Base-by-base conservation (phyloP, 2,113 vertebrate genomes). In the Cephalopholis sonnerati region DNA sequence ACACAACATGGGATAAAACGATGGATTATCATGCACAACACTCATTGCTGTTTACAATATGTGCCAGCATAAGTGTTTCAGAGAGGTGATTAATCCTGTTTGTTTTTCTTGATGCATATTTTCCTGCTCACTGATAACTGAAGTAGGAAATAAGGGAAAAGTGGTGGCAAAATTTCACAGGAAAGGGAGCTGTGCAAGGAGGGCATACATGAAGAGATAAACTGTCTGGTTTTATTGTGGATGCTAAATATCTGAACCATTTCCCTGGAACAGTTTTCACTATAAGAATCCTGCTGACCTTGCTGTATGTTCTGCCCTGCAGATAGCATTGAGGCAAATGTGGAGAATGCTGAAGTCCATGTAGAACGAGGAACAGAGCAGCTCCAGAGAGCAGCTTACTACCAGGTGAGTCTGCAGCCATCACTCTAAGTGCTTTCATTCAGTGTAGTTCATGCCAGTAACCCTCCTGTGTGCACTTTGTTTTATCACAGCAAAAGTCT, bases 241-340 rank as follows among this genome's bases (percentile, higher is more conserved):
- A 36, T 36, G 32, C 32, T 36, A 36, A 36, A 36, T 7, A 7
- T 7, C 32, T 36, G 32, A 36, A 36, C 32, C 6, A 7, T 36
- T 36, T 36, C 32, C 32, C 32, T 36, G 32, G 20, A 51, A 25
- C 12, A 4, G 5, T 50, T 20, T 67, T 9, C 13, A 27, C 24
- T 27, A 24, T 8, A 27, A 17, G 9, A 27, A 58, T 16, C 54
- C 3, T 41, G 17, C 36, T 82, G 22, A 77, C 22, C 36, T 1
- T 39, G 78, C 7, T 55, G 27, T 85, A 8, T 74, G 5, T 93
- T 62, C 1, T 48, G 25, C 25, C 24, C 48, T 83, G 32, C 93
- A 99, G 98, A 99, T 81, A 99, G 98, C 91, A 99, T 99, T 79
- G 98, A 99, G 94, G 97, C 98, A 17, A 99, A 98, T 36, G 97